Percentiles rank a stretch among this genome's conserved stretches.
These are phyloP conservation scores for Ursus arctos DNA, from an alignment of 2,113 vertebrate genomes.

Conservation along the genomic window DNA sequence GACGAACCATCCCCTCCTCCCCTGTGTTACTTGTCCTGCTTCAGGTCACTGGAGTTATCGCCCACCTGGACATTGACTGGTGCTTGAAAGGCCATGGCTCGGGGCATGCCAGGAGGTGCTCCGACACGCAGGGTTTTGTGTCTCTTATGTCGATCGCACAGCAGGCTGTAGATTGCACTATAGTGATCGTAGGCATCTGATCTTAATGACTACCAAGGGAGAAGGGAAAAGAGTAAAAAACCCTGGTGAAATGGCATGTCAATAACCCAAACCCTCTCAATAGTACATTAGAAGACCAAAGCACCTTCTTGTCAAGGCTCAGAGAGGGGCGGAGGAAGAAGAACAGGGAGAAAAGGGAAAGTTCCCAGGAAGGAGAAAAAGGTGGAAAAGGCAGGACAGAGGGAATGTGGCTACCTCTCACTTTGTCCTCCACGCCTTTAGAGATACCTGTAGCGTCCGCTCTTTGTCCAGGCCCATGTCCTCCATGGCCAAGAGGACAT, in stretches of 20 bases:
- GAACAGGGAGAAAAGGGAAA: neutral
- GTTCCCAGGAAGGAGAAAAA: neutral
- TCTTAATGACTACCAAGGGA: conserved; percentile 91
- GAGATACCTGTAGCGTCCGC: conserved; percentile 94
- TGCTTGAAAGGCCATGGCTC: conserved; percentile 92
- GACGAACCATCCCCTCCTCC: neutral
- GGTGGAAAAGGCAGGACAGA: neutral
- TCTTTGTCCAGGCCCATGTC: conserved; percentile 98
- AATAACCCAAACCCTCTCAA: neutral
- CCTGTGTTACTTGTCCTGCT: neutral
- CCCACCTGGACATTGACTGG: conserved; percentile 92
- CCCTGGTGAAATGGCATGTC: conserved; percentile 49
- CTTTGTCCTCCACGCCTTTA: neutral
- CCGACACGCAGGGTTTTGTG: conserved; percentile 96
- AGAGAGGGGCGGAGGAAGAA: neutral
- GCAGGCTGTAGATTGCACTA: conserved; percentile 99
- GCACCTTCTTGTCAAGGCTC: fast-evolving
- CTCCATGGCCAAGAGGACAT: conserved; percentile 96
- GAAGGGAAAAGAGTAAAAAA: neutral
- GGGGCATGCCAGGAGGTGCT: conserved; percentile 89
- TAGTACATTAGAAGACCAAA: fast-evolving
- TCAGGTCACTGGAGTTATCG: neutral
- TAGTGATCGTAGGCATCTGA: conserved; percentile 99
- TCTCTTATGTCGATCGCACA: conserved; percentile 97
- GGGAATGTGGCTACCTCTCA: neutral